Base-by-base conservation (phyloP, 2,797 vertebrate genomes). In the Yasuhikotakia modesta region DNA sequence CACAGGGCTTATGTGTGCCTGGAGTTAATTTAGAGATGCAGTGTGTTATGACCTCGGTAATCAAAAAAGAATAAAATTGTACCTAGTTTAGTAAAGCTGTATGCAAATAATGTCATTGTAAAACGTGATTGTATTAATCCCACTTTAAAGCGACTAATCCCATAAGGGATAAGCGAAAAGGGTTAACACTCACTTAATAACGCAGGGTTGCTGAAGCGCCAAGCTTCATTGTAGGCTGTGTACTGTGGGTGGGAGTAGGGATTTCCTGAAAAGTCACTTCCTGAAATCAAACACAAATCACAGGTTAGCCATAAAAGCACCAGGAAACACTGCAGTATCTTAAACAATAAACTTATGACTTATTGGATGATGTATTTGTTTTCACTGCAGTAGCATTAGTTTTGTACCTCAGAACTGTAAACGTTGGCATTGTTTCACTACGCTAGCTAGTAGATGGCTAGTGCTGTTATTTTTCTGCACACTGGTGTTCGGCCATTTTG, bases 171-270 rank as follows among this genome's bases (percentile, higher is more conserved):
- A 81, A 72, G 67, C 70, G 61, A 64, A 71, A 70, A 60, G 48
- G 70, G 60, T 80, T 71, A 87, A 85, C 87, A 95, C 97, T 98
- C 94, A 99, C 98, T 98, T 96, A 99, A 91, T 97, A 99, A 94
- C 76, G 97, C 97, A 89, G 98, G 98, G 93, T 99, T 99, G 95
- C 96, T 98, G 93, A 99, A 98, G 93, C 97, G 93, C 98, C 98
- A 99, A 86, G 97, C 97, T 92, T 99, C 97, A 0, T 99, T 99
- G 93, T 99, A 99, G 81, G 97, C 96, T 52, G 97, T 98, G 92
- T 99, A 99, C 84, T 99, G 98, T 87, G 97, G 98, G 90, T 99
- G 98, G 89, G 96, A 98, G 90, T 99, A 99, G 70, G 98, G 98
- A 87, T 98, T 98, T 91, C 97, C 97, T 78, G 98, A 98, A 95